Evolutionary conservation across 2,888 invertebrate genomes (phyloP).

Genomic region (Galerucella pusilla): DNA sequence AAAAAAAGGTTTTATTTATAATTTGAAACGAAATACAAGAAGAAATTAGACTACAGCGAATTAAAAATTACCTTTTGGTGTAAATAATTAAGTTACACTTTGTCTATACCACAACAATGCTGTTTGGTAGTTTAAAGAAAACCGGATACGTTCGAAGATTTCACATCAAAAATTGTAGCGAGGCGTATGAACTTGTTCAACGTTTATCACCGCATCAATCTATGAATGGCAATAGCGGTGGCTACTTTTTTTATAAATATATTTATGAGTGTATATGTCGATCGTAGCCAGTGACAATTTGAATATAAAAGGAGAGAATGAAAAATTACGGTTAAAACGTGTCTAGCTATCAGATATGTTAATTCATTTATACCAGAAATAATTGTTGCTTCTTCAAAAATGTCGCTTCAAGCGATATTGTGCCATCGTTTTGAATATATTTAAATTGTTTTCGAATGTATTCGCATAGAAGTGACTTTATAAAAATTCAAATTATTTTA

Average conservation of each 20-base stretch:
- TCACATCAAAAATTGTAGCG: slow-evolving; percentile 30
- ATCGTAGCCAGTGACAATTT: slow-evolving; percentile 37
- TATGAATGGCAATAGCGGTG: slow-evolving; percentile 25
- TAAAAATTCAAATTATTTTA: no score
- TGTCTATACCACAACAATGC: slow-evolving; percentile 1
- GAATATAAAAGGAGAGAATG: slow-evolving; percentile 43
- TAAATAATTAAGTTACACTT: not conserved
- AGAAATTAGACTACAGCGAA: no score
- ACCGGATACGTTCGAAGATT: slow-evolving; percentile 17
- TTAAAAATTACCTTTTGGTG: no score
- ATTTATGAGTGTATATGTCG: slow-evolving; percentile 28
- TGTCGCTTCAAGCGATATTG: not conserved
- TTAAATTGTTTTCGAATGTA: not conserved
- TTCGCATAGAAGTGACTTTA: not conserved
- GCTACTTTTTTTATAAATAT: slow-evolving; percentile 25
- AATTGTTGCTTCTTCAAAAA: slow-evolving; percentile 1
- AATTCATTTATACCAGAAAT: slow-evolving; percentile 15
- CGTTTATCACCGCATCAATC: slow-evolving; percentile 40
- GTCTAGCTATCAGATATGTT: slow-evolving; percentile 26
- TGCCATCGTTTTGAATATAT: slow-evolving; percentile 4
- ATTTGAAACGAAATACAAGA: no score
- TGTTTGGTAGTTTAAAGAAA: not conserved
- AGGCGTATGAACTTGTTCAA: slow-evolving; percentile 28
- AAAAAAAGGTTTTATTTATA: no score
- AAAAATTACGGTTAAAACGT: slow-evolving; percentile 29